Evolutionary conservation across 2,113 vertebrate genomes (phyloP).

Genomic region (Brachyhypopomus occidentalis): DNA sequence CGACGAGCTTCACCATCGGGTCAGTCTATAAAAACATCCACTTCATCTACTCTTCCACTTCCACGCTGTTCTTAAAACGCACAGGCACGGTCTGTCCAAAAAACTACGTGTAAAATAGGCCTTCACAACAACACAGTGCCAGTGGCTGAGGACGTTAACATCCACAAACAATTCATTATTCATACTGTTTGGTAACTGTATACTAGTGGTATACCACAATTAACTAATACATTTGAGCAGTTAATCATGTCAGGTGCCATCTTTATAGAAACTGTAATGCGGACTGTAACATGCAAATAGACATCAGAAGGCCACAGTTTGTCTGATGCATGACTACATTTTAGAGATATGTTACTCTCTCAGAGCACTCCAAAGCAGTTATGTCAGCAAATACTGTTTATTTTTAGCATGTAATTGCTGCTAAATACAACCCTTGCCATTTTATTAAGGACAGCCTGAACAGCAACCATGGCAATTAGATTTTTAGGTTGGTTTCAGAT

Average conservation of each 20-base stretch:
- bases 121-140: conserved; percentile 19
- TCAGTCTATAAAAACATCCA: background rate
- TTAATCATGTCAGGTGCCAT: conserved; percentile 46
- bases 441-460: background rate
- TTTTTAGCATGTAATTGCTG: background rate
- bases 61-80: conserved; percentile 1
- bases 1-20: background rate
- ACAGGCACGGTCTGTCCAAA: background rate
- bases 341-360: background rate
- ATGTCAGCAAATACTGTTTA: background rate
- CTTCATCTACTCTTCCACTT: conserved; percentile 11
- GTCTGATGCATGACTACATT: conserved; percentile 52
- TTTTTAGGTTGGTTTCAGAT: too few relatives aligned
- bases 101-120: conserved; percentile 41
- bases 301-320: conserved; percentile 52
- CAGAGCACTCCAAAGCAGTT: background rate
- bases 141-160: conserved; percentile 42
- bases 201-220: conserved; percentile 32
- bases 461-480: too few relatives aligned
- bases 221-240: conserved; percentile 44
- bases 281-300: conserved; percentile 16
- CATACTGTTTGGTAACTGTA: conserved; percentile 6
- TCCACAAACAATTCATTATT: conserved; percentile 50
- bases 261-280: conserved; percentile 37
- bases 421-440: background rate